Evolutionary conservation across 2,888 invertebrate species (phyloP).

Genomic region (Dermolepida albohirtum): DNA sequence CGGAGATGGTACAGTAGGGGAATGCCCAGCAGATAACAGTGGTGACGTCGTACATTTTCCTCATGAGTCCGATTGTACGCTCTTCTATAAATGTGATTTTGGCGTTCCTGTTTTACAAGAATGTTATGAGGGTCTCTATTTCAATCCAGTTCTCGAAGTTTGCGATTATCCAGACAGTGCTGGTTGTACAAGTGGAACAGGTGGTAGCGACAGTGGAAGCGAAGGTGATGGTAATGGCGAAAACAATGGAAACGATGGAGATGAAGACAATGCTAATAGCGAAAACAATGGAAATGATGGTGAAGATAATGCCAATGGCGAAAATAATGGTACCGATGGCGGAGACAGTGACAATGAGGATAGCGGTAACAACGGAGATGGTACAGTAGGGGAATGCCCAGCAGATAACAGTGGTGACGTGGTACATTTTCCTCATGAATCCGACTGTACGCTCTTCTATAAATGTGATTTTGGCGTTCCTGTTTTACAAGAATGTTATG

Average conservation of each 20-base stretch:
- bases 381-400: neutral
- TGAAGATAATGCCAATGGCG: neutral
- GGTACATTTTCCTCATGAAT: conserved; percentile 43
- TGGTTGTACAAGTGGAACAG: neutral
- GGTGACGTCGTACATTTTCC: conserved; percentile 24
- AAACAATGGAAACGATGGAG: conserved; percentile 6
- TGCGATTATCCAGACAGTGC: conserved; percentile 45
- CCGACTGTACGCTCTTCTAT: conserved; percentile 46
- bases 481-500: conserved; percentile 42
- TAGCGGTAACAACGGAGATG: neutral
- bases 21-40: conserved; percentile 27
- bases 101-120: too few relatives aligned
- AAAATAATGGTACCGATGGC: neutral
- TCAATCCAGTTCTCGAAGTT: conserved; percentile 40
- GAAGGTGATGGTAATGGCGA: neutral
- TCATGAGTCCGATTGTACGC: conserved; percentile 45
- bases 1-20: neutral
- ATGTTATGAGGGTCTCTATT: conserved; percentile 22
- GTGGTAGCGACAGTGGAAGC: too few relatives aligned
- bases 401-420: conserved; percentile 27
- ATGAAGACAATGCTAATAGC: conserved; percentile 1
- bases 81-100: conserved; percentile 37
- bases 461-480: conserved; percentile 39
- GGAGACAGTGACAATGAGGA: neutral
- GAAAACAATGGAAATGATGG: conserved; percentile 23